Evolutionary conservation across 2,888 invertebrate genomes (phyloP).

Genomic region (Geophilus truncorum): DNA sequence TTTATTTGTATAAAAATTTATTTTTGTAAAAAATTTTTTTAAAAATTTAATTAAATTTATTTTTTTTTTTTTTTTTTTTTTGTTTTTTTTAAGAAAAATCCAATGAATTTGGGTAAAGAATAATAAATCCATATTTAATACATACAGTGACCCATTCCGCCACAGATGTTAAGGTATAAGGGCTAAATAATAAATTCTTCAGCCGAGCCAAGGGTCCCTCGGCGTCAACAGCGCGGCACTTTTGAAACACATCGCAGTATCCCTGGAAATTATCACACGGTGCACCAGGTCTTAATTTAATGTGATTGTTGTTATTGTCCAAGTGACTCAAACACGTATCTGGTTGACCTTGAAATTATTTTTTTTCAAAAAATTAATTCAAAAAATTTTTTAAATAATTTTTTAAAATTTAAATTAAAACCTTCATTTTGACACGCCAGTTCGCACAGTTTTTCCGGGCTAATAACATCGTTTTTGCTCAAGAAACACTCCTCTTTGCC

Average conservation of each 20-base stretch:
- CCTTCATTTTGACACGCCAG: slow-evolving; percentile 90
- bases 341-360: slow-evolving; percentile 40
- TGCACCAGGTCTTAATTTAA: slow-evolving; percentile 76
- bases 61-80: too few relatives aligned
- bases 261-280: slow-evolving; percentile 99
- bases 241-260: slow-evolving; percentile 98
- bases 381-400: too few relatives aligned
- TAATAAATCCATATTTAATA: too few relatives aligned
- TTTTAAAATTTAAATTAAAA: too few relatives aligned
- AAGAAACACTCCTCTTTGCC: slow-evolving; percentile 92
- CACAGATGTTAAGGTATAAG: slow-evolving; percentile 77
- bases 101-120: too few relatives aligned
- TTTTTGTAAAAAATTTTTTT: too few relatives aligned
- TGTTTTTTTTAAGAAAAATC: not conserved
- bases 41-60: too few relatives aligned
- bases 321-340: slow-evolving; percentile 63
- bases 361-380: too few relatives aligned
- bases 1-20: too few relatives aligned
- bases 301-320: slow-evolving; percentile 44
- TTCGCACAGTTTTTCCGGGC: slow-evolving; percentile 71
- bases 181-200: slow-evolving; percentile 90
- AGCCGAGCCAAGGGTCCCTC: slow-evolving; percentile 95
- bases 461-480: slow-evolving; percentile 68
- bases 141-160: slow-evolving; percentile 85
- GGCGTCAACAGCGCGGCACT: slow-evolving; percentile 96